Conservation (phyloP, 2,888 invertebrate genomes). For the Punctoribates punctum region DNA sequence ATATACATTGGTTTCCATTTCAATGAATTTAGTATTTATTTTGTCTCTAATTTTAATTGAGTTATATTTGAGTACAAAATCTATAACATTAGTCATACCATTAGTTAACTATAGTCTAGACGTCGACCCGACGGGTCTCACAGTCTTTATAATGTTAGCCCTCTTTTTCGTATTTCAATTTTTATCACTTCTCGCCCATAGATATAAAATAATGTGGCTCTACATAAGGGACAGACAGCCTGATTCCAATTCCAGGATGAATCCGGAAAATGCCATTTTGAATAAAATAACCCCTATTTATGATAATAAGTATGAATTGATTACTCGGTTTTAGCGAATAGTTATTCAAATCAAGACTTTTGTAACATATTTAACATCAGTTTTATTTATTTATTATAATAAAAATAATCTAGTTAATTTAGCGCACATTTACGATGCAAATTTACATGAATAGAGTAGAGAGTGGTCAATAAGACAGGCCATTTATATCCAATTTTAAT, state of each 20-base stretch:
- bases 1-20: slow-evolving; percentile 8
- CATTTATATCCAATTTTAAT: no score
- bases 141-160: background rate
- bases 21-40: slow-evolving; percentile 12
- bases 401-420: no score
- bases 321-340: background rate
- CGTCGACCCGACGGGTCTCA: background rate
- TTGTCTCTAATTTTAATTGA: background rate
- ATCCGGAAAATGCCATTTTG: background rate
- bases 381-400: background rate
- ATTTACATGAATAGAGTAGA: no score
- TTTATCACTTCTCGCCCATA: background rate
- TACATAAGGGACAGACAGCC: background rate
- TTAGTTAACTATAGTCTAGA: background rate
- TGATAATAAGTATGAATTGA: background rate
- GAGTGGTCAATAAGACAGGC: no score
- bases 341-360: background rate
- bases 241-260: background rate
- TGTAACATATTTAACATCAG: background rate
- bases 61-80: background rate
- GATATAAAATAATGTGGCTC: slow-evolving; percentile 18
- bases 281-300: background rate
- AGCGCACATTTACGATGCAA: no score
- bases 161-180: slow-evolving; percentile 12
- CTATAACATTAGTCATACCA: background rate